Base-by-base conservation (phyloP, 2,888 invertebrate genomes). In the Nomada flava region DNA sequence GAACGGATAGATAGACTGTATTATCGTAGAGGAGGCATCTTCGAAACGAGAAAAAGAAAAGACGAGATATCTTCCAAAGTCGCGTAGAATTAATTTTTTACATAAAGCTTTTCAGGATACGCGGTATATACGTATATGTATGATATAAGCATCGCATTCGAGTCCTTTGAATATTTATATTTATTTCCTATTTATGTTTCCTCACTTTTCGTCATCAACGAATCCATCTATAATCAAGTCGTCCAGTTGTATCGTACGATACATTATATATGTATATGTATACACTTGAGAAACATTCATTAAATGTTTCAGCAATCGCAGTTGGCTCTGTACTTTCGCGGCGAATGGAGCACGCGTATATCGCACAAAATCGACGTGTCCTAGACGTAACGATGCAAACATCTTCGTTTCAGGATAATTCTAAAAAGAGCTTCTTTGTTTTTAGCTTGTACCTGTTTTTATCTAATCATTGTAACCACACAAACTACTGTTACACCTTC, bases 21-120 rank as follows among this genome's bases (percentile, higher is more conserved):
- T 2, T 26, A 57, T 42, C 36, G 18, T 44, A 53, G 76, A 18
- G 55, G 72, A 65, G 69, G 60, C 26, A 26, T 23, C 26, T 60
- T 60, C 36, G 23, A 57, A 57, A 57, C 13, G 26, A 11, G 20
- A 44, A 26, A 42, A 36, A 42, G 52, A n/a, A 23, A 15, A 62
- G 3, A 53, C 18, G 44, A 73, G n/a, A 62, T 82, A 76, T 87
- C 89, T 87, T 88, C 87, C 88, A 82, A 83, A 89, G 81, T 78
- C 70, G 80, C 70, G 67, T 79, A 74, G 78, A 75, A 26, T 73
- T 88, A 87, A 80, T 79, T 83, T 89, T 90, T 90, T 91, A 91
- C 87, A 82, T 70, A 83, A 89, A 85, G 85, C 82, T 90, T 90
- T 87, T 76, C 79, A 76, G 65, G 72, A 79, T 83, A 77, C 79